Evolutionary conservation across 1,140 invertebrate genomes (phyloP), one percentile per base, ranked within the genome.

Genomic region (Stegodyphus mimosarum): DNA sequence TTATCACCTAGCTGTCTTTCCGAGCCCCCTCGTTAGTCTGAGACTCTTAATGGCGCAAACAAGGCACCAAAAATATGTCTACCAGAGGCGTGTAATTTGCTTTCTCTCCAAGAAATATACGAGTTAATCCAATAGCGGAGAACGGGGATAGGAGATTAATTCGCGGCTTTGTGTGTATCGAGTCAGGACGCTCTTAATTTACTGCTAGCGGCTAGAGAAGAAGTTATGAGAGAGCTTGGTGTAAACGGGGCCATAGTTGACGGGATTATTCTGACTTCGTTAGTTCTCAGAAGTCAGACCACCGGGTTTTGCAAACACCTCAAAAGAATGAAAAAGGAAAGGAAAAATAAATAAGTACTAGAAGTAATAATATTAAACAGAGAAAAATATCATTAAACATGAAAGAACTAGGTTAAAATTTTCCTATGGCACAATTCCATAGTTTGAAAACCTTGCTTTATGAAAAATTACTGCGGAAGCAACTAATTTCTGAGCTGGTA

Each of bases 71-170:
- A 71, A 71, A 71, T 50, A 71, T 11, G 69, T 71, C 49, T 71
- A 6, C 49, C 49, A 49, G 6, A 72, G 18, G 67, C 15, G 53
- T 71, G 49, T 80, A 80, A 80, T 80, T 60, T 48, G 52, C 49
- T 11, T 17, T 48, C 9, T 71, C 9, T 49, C 7, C 7, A 70
- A 71, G 49, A 71, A 70, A 63, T 50, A 49, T 72, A 50, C 33
- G 33, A 60, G 67, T 63, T 80, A 80, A 80, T 80, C 78, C 78
- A 80, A 80, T 80, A 15, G 78, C 33, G 18, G 7, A 13, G 51
- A 50, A 51, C 17, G 49, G n/a, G 51, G 50, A 17, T n/a, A 33
- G 2, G 17, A 71, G 78, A 80, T 80, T 80, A 80, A 80, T 71
- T 55, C 33, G 11, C n/a, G 52, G 52, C 33, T 6, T 49, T 11